These are phyloP conservation scores for Pelobates cultripes DNA, from an alignment of 2,797 vertebrate species.

Conservation along the genomic window DNA sequence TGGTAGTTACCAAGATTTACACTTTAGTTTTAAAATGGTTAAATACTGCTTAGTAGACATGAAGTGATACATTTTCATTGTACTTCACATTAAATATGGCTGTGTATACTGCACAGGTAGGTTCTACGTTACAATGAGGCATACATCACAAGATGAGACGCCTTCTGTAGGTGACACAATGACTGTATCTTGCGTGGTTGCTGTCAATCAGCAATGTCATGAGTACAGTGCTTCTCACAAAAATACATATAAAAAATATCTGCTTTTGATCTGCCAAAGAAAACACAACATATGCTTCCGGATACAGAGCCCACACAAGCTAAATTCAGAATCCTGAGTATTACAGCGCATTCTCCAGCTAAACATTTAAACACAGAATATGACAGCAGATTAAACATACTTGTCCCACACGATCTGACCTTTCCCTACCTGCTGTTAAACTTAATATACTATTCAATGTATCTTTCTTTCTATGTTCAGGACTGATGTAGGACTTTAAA, in stretches of 20 bases:
- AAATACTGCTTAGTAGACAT: too few species aligned
- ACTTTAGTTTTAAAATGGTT: too few species aligned
- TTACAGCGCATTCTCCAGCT: neutral
- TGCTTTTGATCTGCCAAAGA: slow-evolving; percentile 43
- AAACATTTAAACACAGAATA: neutral
- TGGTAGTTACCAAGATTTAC: too few species aligned
- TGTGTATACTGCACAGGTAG: neutral
- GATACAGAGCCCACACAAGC: slow-evolving; percentile 50
- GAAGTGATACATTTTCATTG: too few species aligned
- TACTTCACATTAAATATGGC: too few species aligned
- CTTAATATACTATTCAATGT: neutral
- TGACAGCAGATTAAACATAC: neutral
- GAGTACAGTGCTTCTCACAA: slow-evolving; percentile 35
- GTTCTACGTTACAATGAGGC: slow-evolving; percentile 9
- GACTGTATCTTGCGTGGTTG: slow-evolving; percentile 45
- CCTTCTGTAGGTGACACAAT: slow-evolving; percentile 34
- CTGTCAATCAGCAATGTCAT: slow-evolving; percentile 48
- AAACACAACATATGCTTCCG: slow-evolving; percentile 43
- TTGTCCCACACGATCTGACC: too few species aligned
- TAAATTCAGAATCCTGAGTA: slow-evolving; percentile 35
- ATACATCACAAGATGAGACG: slow-evolving; percentile 38
- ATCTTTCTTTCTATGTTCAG: neutral
- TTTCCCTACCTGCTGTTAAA: neutral
- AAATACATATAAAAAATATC: slow-evolving; percentile 31
- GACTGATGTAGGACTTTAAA: too few species aligned